A percentile compares a stretch with the other conserved stretches of the same genome.
Conservation (phyloP, 2,888 invertebrate genomes). For the Tanypteryx hageni region DNA sequence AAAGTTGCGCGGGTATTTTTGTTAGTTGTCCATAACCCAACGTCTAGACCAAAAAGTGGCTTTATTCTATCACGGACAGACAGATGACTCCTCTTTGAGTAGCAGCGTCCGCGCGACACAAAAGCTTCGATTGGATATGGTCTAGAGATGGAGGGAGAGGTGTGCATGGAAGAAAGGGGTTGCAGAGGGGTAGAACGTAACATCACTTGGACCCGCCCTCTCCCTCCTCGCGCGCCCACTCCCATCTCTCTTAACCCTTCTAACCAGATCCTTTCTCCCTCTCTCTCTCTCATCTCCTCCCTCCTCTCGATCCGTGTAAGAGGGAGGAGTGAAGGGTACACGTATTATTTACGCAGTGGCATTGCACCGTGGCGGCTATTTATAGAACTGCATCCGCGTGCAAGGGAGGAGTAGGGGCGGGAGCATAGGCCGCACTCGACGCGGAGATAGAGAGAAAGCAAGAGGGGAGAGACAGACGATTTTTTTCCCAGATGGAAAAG, state of each 20-base stretch:
- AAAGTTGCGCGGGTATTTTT: no score
- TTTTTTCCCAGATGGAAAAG: neutral
- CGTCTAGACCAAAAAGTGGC: no score
- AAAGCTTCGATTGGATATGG: no score
- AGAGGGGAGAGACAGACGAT: neutral
- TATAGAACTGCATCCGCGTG: conserved; percentile 57
- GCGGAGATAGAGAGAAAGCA: neutral
- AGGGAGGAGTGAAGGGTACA: neutral
- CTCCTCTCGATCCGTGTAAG: neutral
- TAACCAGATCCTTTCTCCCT: neutral
- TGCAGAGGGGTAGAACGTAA: no score
- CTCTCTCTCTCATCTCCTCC: neutral
- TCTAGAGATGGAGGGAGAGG: no score
- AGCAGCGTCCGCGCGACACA: no score
- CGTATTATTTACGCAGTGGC: conserved; percentile 61
- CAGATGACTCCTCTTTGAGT: no score
- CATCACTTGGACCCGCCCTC: neutral
- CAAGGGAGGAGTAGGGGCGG: neutral
- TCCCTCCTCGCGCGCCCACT: neutral
- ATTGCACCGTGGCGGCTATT: conserved; percentile 53
- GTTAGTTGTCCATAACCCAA: no score
- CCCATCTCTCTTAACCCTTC: neutral
- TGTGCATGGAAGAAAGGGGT: no score
- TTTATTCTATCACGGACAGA: no score
- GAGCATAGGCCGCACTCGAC: neutral